These are phyloP conservation scores for Lysandra bellargus DNA, from an alignment of 2,888 invertebrate genomes.

Conservation along the genomic window DNA sequence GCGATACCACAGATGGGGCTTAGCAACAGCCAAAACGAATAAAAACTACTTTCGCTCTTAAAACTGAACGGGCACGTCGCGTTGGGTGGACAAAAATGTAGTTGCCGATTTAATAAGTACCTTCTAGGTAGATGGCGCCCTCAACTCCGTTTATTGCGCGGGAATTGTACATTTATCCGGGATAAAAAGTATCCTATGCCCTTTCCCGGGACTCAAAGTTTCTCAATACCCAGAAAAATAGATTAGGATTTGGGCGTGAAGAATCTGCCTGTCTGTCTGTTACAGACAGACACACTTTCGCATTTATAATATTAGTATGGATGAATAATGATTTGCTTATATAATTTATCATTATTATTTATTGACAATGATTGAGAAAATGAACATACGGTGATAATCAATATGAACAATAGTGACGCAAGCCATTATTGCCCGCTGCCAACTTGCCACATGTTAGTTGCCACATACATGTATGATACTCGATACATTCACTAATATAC, in stretches of 20 bases:
- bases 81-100: not conserved
- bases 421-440: not conserved
- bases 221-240: no score
- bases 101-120: no score
- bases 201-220: no score
- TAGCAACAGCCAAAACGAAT: not conserved
- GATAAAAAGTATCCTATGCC: no score
- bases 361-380: not conserved
- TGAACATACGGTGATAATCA: not conserved
- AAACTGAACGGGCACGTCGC: not conserved
- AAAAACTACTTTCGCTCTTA: not conserved
- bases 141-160: no score
- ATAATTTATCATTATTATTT: not conserved
- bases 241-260: no score
- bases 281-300: no score
- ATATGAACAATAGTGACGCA: constrained; percentile 8
- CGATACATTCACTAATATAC: not conserved
- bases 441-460: not conserved
- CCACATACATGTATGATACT: not conserved
- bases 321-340: no score
- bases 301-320: no score
- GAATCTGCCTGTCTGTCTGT: no score
- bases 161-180: no score
- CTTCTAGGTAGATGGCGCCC: no score
- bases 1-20: not conserved